Evolutionary conservation across 64 coral and sea anemone genomes (phyloP).

Genomic region (Dendrophyllia cribrosa): DNA sequence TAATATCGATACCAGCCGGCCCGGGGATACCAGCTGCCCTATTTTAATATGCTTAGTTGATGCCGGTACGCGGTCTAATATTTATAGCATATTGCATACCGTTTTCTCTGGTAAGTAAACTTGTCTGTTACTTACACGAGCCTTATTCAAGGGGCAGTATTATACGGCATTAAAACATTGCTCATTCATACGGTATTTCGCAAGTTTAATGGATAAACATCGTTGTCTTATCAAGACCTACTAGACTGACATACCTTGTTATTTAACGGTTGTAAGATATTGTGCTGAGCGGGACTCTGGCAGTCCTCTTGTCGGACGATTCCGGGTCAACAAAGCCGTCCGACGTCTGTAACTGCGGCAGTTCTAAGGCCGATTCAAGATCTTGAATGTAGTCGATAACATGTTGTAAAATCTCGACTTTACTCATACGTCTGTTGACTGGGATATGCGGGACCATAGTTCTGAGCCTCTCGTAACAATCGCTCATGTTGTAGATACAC

Average conservation of each 20-base stretch:
- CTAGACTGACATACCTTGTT: not conserved
- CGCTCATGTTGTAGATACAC: constrained; percentile 87
- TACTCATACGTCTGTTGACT: constrained; percentile 61
- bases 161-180: not conserved
- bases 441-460: constrained; percentile 82
- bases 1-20: not conserved
- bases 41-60: not conserved
- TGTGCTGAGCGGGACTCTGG: constrained; percentile 56
- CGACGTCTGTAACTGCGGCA: constrained; percentile 38
- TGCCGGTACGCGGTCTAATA: not conserved
- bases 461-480: constrained; percentile 85
- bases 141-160: not conserved
- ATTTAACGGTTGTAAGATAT: constrained; percentile 45
- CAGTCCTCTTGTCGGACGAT: not conserved
- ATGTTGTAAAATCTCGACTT: constrained; percentile 90
- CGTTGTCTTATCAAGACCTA: not conserved
- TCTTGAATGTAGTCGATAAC: constrained; percentile 95
- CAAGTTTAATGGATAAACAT: not conserved
- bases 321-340: not conserved
- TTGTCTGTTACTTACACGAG: not conserved
- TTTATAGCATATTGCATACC: not conserved
- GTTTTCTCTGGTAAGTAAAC: not conserved
- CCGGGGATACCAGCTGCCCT: too few species aligned
- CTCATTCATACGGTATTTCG: not conserved
- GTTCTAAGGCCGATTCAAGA: constrained; percentile 85